Evolutionary conservation across 2,888 invertebrate genomes (phyloP).

Genomic region (Rhodophaea formosa): DNA sequence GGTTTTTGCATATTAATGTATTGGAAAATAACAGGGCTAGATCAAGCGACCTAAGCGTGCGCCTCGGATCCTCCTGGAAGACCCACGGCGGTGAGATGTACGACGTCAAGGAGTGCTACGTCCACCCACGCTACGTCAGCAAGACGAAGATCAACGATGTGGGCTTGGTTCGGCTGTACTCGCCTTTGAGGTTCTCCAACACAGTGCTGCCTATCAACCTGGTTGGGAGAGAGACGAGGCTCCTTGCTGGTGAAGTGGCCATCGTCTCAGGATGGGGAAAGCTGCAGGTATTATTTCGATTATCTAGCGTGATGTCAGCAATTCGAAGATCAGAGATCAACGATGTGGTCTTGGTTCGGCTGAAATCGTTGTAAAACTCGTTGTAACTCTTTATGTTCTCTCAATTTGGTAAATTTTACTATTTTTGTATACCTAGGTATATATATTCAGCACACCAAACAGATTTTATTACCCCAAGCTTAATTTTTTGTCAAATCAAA

Average conservation of each 20-base stretch:
- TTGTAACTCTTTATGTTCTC: too few species aligned
- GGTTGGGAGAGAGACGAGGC: constrained; percentile 44
- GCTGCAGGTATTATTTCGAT: constrained; percentile 42
- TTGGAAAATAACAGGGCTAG: constrained; percentile 42
- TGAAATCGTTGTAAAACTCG: too few species aligned
- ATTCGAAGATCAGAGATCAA: too few species aligned
- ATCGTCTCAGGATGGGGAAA: constrained; percentile 77
- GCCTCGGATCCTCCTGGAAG: constrained; percentile 76
- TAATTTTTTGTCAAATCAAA: too few species aligned
- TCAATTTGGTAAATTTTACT: too few species aligned
- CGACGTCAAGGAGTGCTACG: constrained; percentile 61
- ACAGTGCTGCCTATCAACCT: constrained; percentile 63
- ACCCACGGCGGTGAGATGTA: constrained; percentile 76
- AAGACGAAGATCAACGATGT: constrained; percentile 73
- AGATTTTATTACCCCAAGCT: too few species aligned
- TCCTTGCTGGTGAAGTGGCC: constrained; percentile 53
- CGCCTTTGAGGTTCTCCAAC: constrained; percentile 60
- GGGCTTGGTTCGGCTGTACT: constrained; percentile 64
- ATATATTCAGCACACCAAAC: too few species aligned
- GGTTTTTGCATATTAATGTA: background rate
- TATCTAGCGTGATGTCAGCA: too few species aligned
- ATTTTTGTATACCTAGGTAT: too few species aligned
- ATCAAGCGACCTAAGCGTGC: constrained; percentile 63
- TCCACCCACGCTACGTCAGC: constrained; percentile 69
- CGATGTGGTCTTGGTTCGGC: too few species aligned